phyloP scores from a whole-genome alignment of 2,888 invertebrate genomes.

The Cephus nigrinus region DNA sequence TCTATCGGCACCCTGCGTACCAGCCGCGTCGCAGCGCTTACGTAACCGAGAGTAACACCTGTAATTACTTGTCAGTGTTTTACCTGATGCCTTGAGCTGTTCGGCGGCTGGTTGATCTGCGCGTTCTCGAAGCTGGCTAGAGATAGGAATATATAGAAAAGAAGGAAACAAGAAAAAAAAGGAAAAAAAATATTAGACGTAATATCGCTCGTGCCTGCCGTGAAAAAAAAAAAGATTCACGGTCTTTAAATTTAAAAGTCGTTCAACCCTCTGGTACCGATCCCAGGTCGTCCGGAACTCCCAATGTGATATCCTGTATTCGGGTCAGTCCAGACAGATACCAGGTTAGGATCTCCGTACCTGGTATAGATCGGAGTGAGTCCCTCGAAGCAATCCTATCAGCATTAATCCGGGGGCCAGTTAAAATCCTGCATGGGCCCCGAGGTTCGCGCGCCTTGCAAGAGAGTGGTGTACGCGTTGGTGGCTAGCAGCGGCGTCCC shows the following conservation, averaged over 20 bases:
- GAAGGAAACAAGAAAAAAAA: constrained; percentile 2
- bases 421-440: not conserved
- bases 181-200: not conserved
- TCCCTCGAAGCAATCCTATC: not conserved
- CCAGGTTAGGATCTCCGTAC: not conserved
- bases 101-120: constrained; percentile 3
- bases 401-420: not conserved
- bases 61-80: constrained; percentile 55
- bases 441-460: not conserved
- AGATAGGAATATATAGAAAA: constrained; percentile 12
- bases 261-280: not conserved
- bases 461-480: constrained; percentile 18
- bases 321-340: not conserved
- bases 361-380: not conserved
- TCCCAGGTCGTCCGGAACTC: not conserved
- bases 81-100: not conserved
- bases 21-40: constrained; percentile 63
- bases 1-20: constrained; percentile 66
- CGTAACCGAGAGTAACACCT: constrained; percentile 44
- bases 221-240: not conserved
- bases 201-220: not conserved
- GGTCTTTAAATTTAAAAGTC: constrained; percentile 6
- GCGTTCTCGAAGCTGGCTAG: constrained; percentile 16
- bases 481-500: constrained; percentile 28
- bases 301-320: not conserved